Conservation (phyloP, 2,888 invertebrate species). For the Hydrotaea diabolus region DNA sequence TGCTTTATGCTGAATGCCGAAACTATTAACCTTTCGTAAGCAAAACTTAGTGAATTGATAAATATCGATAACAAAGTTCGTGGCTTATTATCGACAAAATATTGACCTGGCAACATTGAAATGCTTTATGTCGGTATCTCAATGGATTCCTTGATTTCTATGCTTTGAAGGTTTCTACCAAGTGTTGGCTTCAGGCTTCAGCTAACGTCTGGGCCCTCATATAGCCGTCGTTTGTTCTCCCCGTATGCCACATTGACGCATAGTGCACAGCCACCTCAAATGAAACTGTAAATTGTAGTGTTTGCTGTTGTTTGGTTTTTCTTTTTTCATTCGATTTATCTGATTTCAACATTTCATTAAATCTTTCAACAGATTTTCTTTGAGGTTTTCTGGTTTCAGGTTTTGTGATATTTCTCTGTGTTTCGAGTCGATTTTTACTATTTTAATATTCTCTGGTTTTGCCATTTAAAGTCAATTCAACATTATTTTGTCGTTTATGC, state of each 20-base stretch:
- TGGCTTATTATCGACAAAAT: no score
- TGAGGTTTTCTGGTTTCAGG: constrained; percentile 47
- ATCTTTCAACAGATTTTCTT: constrained; percentile 60
- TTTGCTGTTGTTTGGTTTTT: not conserved
- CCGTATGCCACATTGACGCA: not conserved
- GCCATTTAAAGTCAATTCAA: constrained; percentile 59
- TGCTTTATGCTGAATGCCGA: no score
- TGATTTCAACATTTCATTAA: constrained; percentile 63
- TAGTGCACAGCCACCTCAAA: not conserved
- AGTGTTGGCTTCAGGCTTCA: no score
- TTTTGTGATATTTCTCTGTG: not conserved
- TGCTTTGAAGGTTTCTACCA: no score
- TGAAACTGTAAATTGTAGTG: constrained; percentile 61
- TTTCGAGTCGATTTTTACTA: not conserved
- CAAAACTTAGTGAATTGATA: no score
- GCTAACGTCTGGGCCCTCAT: not conserved
- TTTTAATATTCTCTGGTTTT: constrained; percentile 41
- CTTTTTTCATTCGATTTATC: constrained; percentile 16
- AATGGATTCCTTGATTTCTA: no score
- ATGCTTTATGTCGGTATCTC: no score
- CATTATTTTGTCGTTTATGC: constrained; percentile 58
- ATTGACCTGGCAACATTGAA: no score
- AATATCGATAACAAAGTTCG: no score
- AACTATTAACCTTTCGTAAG: no score
- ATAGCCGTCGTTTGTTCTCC: not conserved